Conservation (phyloP, 2,113 vertebrate genomes). For the Equus przewalskii region DNA sequence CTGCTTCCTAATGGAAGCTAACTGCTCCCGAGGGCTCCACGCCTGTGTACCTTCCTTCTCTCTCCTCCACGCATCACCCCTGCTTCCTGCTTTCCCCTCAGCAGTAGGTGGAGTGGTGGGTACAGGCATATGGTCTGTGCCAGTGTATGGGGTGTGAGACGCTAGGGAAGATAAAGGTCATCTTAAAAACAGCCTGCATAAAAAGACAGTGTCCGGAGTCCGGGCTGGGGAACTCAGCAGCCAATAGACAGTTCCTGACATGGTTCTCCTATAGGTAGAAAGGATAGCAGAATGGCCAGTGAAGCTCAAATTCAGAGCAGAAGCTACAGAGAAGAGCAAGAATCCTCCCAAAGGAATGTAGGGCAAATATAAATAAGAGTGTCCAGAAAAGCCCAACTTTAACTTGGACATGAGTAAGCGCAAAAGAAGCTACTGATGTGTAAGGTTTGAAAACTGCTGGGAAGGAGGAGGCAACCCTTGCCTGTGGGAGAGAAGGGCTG, state of each 20-base stretch:
- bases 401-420: background rate
- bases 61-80: background rate
- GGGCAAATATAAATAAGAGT: background rate
- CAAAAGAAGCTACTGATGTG: background rate
- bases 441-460: background rate
- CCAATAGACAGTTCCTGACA: background rate
- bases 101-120: background rate
- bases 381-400: background rate
- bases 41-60: too few species aligned
- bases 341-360: background rate
- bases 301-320: background rate
- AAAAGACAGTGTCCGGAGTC: background rate
- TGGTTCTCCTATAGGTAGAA: background rate
- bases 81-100: background rate
- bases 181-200: background rate
- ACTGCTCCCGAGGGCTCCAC: too few species aligned
- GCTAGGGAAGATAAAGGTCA: background rate
- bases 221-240: background rate
- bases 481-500: background rate
- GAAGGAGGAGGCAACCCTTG: background rate
- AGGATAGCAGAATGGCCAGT: background rate
- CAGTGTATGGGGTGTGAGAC: background rate
- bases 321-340: background rate
- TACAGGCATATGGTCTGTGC: accelerated
- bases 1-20: background rate